Conservation (phyloP, 2,113 vertebrate species). For the Ammodytes dubius region DNA sequence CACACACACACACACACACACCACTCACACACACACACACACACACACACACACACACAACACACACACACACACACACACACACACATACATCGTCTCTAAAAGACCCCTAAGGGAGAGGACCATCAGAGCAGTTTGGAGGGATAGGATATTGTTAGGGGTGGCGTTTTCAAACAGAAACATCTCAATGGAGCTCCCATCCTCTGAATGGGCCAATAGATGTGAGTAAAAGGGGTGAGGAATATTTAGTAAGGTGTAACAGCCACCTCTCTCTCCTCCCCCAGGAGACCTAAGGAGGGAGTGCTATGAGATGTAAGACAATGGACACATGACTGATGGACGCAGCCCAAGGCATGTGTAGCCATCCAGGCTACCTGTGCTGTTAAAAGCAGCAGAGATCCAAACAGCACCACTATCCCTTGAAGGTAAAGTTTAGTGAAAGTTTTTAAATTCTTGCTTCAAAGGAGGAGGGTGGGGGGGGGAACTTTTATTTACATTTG, state of each 20-base stretch:
- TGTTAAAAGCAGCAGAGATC: not conserved
- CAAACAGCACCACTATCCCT: not conserved
- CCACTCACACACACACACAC: no score
- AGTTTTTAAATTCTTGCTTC: not conserved
- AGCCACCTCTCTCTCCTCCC: slow-evolving; percentile 22
- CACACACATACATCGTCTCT: slow-evolving; percentile 14
- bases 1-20: no score
- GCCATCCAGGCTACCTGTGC: not conserved
- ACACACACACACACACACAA: slow-evolving; percentile 19
- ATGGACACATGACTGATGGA: slow-evolving; percentile 25
- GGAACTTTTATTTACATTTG: not conserved
- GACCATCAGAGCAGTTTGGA: slow-evolving; percentile 46
- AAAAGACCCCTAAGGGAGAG: slow-evolving; percentile 47
- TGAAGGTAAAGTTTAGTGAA: not conserved
- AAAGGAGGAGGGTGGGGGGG: not conserved
- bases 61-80: slow-evolving; percentile 15
- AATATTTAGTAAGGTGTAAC: slow-evolving; percentile 55
- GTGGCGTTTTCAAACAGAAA: slow-evolving; percentile 59
- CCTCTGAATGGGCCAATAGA: slow-evolving; percentile 22
- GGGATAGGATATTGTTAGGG: slow-evolving; percentile 52
- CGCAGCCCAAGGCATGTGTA: not conserved
- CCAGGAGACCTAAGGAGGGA: slow-evolving; percentile 3
- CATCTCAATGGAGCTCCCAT: slow-evolving; percentile 55
- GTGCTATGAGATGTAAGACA: not conserved
- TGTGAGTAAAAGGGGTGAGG: slow-evolving; percentile 41